Conservation (phyloP, 1,140 invertebrate species). For the Listronotus bonariensis region DNA sequence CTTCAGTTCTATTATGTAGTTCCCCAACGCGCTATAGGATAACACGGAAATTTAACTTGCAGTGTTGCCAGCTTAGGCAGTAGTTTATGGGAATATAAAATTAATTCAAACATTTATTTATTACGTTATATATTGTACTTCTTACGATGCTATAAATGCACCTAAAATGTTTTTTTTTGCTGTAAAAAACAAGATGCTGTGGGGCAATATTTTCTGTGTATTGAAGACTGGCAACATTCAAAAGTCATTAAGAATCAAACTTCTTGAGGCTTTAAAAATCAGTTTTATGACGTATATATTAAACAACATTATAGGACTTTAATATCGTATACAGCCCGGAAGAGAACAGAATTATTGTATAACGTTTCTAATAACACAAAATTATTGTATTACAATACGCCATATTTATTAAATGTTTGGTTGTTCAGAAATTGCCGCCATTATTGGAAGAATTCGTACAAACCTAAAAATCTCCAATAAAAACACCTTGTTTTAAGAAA, state of each 20-base stretch:
- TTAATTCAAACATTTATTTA: conserved; percentile 1
- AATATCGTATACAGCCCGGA: conserved; percentile 9
- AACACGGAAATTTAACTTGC: conserved; percentile 1
- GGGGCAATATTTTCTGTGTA: too few species aligned
- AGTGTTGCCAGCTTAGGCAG: conserved; percentile 5
- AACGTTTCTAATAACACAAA: not conserved
- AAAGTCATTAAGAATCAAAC: conserved; percentile 8
- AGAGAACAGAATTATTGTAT: not conserved
- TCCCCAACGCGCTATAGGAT: conserved; percentile 2
- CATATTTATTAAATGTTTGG: not conserved
- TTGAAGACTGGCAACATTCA: not conserved
- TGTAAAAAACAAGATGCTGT: too few species aligned
- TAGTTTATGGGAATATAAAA: not conserved
- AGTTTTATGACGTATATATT: not conserved
- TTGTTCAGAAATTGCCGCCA: conserved; percentile 6
- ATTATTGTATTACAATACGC: conserved; percentile 3
- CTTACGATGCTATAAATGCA: not conserved
- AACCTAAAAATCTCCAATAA: not conserved
- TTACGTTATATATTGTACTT: conserved; percentile 3
- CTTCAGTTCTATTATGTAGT: conserved; percentile 7
- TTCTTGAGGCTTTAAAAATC: not conserved
- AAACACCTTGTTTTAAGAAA: conserved; percentile 5
- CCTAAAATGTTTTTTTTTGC: not conserved
- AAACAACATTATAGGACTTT: conserved; percentile 6
- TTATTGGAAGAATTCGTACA: too few species aligned